Evolutionary conservation across 1,140 invertebrate genomes (phyloP), one percentile per base, ranked within the genome.

Genomic region (Nephotettix cincticeps): DNA sequence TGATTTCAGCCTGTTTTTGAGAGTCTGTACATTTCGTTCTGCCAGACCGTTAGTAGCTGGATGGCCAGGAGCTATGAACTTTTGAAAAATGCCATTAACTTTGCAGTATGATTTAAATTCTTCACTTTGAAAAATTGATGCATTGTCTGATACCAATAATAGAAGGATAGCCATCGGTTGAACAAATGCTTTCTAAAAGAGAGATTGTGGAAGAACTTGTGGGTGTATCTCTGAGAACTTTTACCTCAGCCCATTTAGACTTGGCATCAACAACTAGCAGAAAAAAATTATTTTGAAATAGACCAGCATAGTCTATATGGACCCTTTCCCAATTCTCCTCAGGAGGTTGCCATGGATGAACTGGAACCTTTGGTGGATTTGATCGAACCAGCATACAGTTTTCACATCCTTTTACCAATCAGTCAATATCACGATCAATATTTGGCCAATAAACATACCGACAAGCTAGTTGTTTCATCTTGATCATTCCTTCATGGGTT

Each of bases 191-290:
- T 9, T 64, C 11, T 0, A 69, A 30, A 19, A 27, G n/a, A 1
- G 71, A 13, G 1, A 71, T 71, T 14, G 69, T 71, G 17, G 27
- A 36, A 25, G 19, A 58, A 1, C 36, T 32, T 6, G 51, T 28
- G 17, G 61, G 43, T 28, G 56, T 68, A 56, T 64, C 29, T 9
- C 19, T 17, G 14, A 17, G 25, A 13, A 67, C 51, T 14, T 51
- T 13, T 14, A 70, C 36, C 54, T 71, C 56, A 19, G 70, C 64
- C 72, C 74, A 80, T 74, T 79, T 79, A 23, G 74, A 77, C 40
- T 78, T 77, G 56, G 76, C 76, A 75, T 85, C 84, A 0, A 81
- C 76, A 1, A 83, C 64, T 13, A 85, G 75, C 13, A 85, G 69
- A 71, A 81, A 84, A 66, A 75, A 76, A 61, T 76, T 71, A 45